Evolutionary conservation across 2,113 vertebrate genomes (phyloP).

Genomic region (Phrynosoma platyrhinos): DNA sequence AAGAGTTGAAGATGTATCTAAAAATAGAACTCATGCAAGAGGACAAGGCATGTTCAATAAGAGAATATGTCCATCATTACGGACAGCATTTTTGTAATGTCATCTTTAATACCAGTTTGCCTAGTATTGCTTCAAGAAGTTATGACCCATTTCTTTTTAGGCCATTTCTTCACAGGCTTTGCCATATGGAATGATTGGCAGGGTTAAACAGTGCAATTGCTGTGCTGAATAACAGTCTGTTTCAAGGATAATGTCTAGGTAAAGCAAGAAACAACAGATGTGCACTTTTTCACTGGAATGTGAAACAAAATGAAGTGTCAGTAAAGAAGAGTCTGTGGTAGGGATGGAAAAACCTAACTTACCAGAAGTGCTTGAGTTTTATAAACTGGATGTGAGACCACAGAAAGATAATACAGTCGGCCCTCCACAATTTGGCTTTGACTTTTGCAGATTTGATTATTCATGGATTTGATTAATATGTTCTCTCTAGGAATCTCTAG

Average conservation of each 20-base stretch:
- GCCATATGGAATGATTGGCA: background rate
- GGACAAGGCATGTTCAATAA: constrained; percentile 1
- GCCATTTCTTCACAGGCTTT: background rate
- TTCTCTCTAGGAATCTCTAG: no score
- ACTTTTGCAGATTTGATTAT: no score
- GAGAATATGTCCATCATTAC: background rate
- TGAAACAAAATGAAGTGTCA: background rate
- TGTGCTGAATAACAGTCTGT: background rate
- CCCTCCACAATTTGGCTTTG: no score
- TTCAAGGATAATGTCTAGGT: background rate
- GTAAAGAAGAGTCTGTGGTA: background rate
- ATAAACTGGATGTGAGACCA: background rate
- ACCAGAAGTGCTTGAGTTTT: background rate
- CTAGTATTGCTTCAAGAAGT: background rate
- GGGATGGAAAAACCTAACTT: background rate
- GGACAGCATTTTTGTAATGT: background rate
- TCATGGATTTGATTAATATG: no score
- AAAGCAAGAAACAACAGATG: constrained; percentile 11
- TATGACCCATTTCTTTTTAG: background rate
- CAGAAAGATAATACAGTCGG: background rate
- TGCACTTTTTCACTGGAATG: background rate
- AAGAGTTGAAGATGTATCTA: constrained; percentile 19
- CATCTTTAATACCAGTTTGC: background rate
- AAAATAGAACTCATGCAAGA: background rate
- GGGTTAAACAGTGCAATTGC: constrained; percentile 12